phyloP scores from a whole-genome alignment of 2,888 invertebrate species.

The Diarsia brunnea region DNA sequence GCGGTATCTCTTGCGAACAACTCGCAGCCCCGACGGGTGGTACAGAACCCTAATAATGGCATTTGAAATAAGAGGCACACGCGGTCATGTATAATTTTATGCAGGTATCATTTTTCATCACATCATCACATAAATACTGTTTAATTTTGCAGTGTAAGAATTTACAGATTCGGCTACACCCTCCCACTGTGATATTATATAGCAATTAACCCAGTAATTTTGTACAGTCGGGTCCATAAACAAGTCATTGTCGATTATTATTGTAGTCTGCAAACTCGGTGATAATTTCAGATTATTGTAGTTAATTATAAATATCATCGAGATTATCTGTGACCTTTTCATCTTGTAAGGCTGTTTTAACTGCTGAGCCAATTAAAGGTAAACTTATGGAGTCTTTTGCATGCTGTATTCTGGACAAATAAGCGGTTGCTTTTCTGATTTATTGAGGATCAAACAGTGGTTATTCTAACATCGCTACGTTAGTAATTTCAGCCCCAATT shows the following conservation, averaged over 20 bases:
- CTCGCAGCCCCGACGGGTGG: no score
- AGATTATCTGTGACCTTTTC: conserved; percentile 11
- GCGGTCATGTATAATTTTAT: not conserved
- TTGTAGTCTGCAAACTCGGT: not conserved
- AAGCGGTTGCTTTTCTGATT: no score
- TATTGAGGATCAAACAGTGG: no score
- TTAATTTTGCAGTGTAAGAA: not conserved
- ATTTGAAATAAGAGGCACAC: not conserved
- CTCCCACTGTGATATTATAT: conserved; percentile 7
- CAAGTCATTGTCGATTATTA: not conserved
- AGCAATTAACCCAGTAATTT: conserved; percentile 22
- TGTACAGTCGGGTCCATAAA: conserved; percentile 12
- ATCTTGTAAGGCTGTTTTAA: conserved; percentile 5
- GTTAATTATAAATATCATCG: conserved; percentile 12
- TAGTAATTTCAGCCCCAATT: not conserved
- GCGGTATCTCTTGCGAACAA: no score
- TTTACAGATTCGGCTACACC: conserved; percentile 7
- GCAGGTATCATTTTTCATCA: not conserved
- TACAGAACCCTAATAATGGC: not conserved
- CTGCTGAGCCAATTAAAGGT: not conserved
- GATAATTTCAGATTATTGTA: conserved; percentile 6
- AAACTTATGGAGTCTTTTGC: not conserved
- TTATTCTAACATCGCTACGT: not conserved
- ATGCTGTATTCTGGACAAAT: not conserved
- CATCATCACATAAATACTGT: not conserved